These are phyloP conservation scores for Chromobotia macracanthus DNA, from an alignment of 2,797 vertebrate genomes.

Conservation along the genomic window DNA sequence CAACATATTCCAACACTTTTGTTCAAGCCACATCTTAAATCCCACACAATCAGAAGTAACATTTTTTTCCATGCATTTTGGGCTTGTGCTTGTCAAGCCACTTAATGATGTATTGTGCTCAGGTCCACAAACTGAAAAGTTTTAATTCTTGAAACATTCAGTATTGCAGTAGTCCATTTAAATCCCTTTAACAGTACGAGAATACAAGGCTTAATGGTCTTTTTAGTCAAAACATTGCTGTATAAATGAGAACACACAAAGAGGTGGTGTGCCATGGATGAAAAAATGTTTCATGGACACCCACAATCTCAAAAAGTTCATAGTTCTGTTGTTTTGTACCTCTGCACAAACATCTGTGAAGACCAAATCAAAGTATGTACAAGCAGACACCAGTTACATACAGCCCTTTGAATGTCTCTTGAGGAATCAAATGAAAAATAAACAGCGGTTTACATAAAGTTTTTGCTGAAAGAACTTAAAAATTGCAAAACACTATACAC, in stretches of 20 bases:
- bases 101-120: background rate
- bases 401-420: slow-evolving; percentile 22
- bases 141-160: background rate
- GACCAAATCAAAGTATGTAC: background rate
- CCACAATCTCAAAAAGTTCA: background rate
- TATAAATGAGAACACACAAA: background rate
- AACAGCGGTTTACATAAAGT: background rate
- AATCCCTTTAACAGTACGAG: background rate
- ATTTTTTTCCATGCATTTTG: background rate
- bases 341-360: background rate
- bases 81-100: background rate
- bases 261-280: background rate
- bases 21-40: slow-evolving; percentile 8
- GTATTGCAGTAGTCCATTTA: slow-evolving; percentile 17
- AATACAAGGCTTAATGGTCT: background rate
- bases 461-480: background rate
- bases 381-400: background rate
- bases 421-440: background rate
- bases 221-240: background rate
- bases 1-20: slow-evolving; percentile 32
- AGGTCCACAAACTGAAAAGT: background rate
- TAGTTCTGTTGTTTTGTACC: background rate
- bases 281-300: background rate
- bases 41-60: background rate
- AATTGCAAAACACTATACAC: background rate